phyloP scores from a whole-genome alignment of 2,888 invertebrate genomes.

The Rhamphomyia laevipes region DNA sequence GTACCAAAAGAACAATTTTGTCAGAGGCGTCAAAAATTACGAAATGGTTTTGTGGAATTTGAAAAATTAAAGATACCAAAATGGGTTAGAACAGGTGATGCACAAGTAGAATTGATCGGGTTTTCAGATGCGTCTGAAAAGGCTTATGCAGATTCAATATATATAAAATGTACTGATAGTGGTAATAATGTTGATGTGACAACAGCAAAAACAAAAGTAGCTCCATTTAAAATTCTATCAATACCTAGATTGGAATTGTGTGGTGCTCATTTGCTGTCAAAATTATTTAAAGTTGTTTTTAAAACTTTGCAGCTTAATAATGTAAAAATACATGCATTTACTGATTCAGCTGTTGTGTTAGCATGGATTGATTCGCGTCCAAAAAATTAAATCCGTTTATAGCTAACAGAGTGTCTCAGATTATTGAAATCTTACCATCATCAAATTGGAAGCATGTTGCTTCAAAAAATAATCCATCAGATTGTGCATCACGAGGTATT shows the following conservation, averaged over 20 bases:
- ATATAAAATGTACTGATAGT: not conserved
- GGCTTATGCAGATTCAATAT: not conserved
- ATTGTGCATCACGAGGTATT: not conserved
- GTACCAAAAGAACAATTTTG: slow-evolving; percentile 2
- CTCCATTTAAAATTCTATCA: not conserved
- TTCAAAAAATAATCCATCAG: not conserved
- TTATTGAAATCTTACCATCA: not conserved
- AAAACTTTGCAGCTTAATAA: not conserved
- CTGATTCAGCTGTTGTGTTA: not conserved
- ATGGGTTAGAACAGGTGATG: not conserved
- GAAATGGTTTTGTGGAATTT: not conserved
- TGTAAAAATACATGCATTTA: not conserved
- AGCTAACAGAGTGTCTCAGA: not conserved
- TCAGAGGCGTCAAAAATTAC: slow-evolving; percentile 4
- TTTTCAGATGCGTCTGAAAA: not conserved
- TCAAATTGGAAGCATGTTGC: not conserved
- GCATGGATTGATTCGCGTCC: not conserved
- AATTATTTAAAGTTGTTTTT: not conserved
- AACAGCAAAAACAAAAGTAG: not conserved
- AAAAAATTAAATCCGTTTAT: not conserved
- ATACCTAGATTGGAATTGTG: not conserved
- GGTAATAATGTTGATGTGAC: not conserved
- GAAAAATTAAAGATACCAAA: not conserved
- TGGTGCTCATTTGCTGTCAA: not conserved
- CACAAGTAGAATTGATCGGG: not conserved